Evolutionary conservation across 2,888 invertebrate genomes (phyloP).

Genomic region (Melolontha melolontha): DNA sequence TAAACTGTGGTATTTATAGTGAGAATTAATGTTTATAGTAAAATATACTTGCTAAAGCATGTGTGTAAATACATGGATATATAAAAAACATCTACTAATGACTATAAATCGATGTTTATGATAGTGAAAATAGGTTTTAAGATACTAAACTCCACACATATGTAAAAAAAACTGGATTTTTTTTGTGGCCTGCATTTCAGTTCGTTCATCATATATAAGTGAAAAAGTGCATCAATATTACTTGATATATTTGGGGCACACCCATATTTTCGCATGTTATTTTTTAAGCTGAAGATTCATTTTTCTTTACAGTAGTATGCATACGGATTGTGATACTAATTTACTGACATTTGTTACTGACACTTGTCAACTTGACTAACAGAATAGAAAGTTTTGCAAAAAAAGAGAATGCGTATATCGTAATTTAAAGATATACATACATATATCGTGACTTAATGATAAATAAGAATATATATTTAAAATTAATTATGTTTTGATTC

Average conservation of each 20-base stretch:
- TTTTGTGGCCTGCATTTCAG: slow-evolving; percentile 22
- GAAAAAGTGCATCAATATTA: slow-evolving; percentile 23
- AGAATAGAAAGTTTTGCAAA: slow-evolving; percentile 13
- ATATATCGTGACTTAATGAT: slow-evolving; percentile 15
- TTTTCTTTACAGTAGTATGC: background rate
- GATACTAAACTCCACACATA: slow-evolving; percentile 12
- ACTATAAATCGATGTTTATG: slow-evolving; percentile 30
- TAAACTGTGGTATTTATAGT: slow-evolving; percentile 22
- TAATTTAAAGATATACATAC: background rate
- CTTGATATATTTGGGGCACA: slow-evolving; percentile 23
- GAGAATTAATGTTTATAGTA: slow-evolving; percentile 14
- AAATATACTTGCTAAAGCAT: slow-evolving; percentile 13
- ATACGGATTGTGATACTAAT: slow-evolving; percentile 17
- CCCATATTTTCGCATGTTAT: slow-evolving; percentile 23
- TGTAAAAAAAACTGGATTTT: slow-evolving; percentile 26
- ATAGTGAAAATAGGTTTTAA: slow-evolving; percentile 28
- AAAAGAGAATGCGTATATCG: slow-evolving; percentile 15
- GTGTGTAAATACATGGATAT: background rate
- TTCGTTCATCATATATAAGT: slow-evolving; percentile 23
- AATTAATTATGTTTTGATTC: slow-evolving; percentile 38
- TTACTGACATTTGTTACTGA: slow-evolving; percentile 24
- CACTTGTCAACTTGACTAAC: slow-evolving; percentile 35
- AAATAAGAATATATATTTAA: slow-evolving; percentile 7
- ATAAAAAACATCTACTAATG: background rate
- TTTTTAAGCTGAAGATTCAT: slow-evolving; percentile 4